These are phyloP conservation scores for Rynchops niger DNA, from an alignment of 2,113 vertebrate genomes.

Conservation along the genomic window DNA sequence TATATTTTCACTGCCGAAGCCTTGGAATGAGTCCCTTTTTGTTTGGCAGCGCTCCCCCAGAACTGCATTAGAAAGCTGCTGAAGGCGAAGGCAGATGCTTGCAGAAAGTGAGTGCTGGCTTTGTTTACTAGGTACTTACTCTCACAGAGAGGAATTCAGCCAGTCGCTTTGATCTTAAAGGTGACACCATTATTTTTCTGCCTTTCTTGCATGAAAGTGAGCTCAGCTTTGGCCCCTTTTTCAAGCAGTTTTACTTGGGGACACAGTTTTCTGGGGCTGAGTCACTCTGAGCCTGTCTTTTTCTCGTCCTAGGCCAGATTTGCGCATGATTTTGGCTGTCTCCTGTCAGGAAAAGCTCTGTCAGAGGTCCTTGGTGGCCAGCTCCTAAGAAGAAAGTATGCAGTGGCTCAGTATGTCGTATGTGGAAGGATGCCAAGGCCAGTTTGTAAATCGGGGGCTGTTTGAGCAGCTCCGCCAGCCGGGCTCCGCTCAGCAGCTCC, in stretches of 20 bases:
- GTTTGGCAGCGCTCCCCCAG: slow-evolving; percentile 4
- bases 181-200: neutral
- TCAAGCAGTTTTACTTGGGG: neutral
- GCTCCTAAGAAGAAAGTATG: neutral
- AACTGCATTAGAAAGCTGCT: neutral
- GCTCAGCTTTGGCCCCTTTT: neutral
- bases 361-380: neutral
- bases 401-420: neutral
- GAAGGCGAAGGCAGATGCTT: neutral
- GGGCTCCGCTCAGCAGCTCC: neutral
- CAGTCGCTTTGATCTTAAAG: neutral
- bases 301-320: neutral
- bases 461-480: neutral
- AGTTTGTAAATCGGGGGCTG: neutral
- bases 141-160: neutral
- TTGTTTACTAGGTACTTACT: neutral
- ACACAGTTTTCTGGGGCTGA: neutral
- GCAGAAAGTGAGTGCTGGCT: neutral
- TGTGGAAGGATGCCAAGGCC: neutral
- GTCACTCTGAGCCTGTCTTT: neutral
- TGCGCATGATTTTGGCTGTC: neutral
- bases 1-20: neutral
- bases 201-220: neutral
- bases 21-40: neutral
- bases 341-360: neutral